Percentiles rank a stretch among this genome's conserved stretches.
Conservation (phyloP, 2,888 invertebrate genomes). For the Tromatobia lineatoria region DNA sequence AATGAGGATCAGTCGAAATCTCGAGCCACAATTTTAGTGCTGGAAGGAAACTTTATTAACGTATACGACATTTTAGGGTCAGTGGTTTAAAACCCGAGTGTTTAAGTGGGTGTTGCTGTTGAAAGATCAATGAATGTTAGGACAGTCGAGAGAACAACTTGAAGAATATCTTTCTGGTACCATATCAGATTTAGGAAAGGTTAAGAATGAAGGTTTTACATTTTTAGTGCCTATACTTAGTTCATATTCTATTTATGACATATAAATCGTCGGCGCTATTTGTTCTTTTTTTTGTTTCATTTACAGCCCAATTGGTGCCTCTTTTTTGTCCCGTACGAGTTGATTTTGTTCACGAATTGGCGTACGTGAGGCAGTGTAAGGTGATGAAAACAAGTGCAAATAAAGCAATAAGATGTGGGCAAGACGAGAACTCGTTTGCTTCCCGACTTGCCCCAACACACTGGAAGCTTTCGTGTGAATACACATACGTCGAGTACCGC, state of each 20-base stretch:
- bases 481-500: slow-evolving; percentile 35
- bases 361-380: slow-evolving; percentile 17
- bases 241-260: neutral
- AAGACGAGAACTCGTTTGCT: slow-evolving; percentile 51
- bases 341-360: slow-evolving; percentile 16
- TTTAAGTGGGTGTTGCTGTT: slow-evolving; percentile 46
- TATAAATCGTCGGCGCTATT: slow-evolving; percentile 2
- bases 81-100: slow-evolving; percentile 9
- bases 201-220: neutral
- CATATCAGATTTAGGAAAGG: slow-evolving; percentile 28
- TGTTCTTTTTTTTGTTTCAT: slow-evolving; percentile 4
- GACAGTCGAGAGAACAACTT: slow-evolving; percentile 15
- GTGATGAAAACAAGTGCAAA: slow-evolving; percentile 58
- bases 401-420: slow-evolving; percentile 55
- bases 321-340: slow-evolving; percentile 12
- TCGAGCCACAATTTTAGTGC: neutral
- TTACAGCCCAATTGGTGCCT: slow-evolving; percentile 17
- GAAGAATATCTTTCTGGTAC: slow-evolving; percentile 14
- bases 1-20: slow-evolving; percentile 10
- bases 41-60: slow-evolving; percentile 39
- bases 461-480: slow-evolving; percentile 27
- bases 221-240: slow-evolving; percentile 23
- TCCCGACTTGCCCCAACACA: slow-evolving; percentile 14
- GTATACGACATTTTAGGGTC: slow-evolving; percentile 34
- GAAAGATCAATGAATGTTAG: slow-evolving; percentile 39